phyloP scores from a whole-genome alignment of 2,113 vertebrate species.

The Sisor rabdophorus region DNA sequence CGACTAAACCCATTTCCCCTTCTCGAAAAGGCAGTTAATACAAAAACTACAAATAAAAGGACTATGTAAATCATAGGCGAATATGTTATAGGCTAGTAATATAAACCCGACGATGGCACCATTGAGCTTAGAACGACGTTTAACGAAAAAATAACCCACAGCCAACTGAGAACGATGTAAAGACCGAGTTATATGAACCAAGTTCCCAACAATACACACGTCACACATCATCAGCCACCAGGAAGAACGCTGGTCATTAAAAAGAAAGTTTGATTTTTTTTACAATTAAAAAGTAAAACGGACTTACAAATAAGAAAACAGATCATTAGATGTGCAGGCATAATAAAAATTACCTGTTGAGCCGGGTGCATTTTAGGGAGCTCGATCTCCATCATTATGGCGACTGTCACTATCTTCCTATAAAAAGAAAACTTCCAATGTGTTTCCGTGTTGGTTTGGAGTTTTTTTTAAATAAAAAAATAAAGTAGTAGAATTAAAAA shows the following conservation, averaged over 20 bases:
- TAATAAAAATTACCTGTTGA: constrained; percentile 69
- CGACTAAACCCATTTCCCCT: neutral
- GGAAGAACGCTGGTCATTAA: too few species aligned
- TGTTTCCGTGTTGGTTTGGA: neutral
- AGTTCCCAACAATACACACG: neutral
- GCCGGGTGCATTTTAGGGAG: constrained; percentile 59
- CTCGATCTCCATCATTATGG: constrained; percentile 71
- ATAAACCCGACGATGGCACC: neutral
- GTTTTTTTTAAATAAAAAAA: constrained; percentile 49
- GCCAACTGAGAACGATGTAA: neutral
- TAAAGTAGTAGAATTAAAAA: constrained; percentile 30
- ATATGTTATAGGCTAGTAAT: neutral
- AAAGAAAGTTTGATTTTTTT: neutral
- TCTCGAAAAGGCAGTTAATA: neutral
- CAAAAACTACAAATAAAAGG: neutral
- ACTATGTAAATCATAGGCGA: neutral
- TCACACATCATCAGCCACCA: neutral
- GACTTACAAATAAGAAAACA: neutral
- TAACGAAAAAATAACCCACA: neutral
- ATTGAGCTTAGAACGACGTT: neutral
- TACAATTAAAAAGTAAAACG: too few species aligned
- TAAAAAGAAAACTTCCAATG: constrained; percentile 33
- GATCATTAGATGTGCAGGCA: neutral
- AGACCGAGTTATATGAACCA: neutral
- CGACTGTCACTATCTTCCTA: constrained; percentile 32